Evolutionary conservation across 2,888 invertebrate genomes (phyloP), one percentile per base, ranked within the genome.

Genomic region (Arge pagana): DNA sequence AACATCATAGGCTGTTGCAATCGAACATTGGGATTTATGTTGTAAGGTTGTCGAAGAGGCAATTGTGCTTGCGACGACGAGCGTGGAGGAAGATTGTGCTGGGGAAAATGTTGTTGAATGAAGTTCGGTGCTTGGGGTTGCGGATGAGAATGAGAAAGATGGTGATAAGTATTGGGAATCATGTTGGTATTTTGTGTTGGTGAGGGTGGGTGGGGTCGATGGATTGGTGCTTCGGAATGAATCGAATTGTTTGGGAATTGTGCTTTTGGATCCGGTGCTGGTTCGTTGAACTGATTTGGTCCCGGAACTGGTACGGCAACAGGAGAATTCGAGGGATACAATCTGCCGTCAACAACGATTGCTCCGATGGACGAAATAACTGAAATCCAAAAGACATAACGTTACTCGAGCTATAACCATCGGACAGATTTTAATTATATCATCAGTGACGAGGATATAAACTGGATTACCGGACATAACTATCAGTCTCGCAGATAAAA

Each of bases 291-390:
- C 7, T 67, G 50, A 18, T 61, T 61, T 13, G 69, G 65, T 16
- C 70, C 64, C 3, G 70, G 62, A 21, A 58, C 66, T 10, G 67
- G 54, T 3, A 65, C 65, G 8, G 70, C 63, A 1, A 66, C 52
- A 11, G 72, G 71, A 8, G 71, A 72, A 31, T 64, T 54, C 2
- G 81, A 77, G 24, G 86, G 85, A 79, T 90, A 90, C 59, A 88
- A 83, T 72, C 90, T 85, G 53, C 91, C 91, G 78, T 91, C 91
- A 54, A 91, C 91, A 35, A 91, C 87, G 65, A 91, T 89, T 56
- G 87, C 87, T 57, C 91, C 91, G 70, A 91, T 85, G 43, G 85
- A 85, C 39, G 87, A 85, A 63, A 91, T 82, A 58, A 90, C 90
- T 88, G 72, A 13, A 70, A 72, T 13, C 13, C 33, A 57, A 56